phyloP scores from a whole-genome alignment of 2,888 invertebrate genomes.

The Melanchra persicariae region DNA sequence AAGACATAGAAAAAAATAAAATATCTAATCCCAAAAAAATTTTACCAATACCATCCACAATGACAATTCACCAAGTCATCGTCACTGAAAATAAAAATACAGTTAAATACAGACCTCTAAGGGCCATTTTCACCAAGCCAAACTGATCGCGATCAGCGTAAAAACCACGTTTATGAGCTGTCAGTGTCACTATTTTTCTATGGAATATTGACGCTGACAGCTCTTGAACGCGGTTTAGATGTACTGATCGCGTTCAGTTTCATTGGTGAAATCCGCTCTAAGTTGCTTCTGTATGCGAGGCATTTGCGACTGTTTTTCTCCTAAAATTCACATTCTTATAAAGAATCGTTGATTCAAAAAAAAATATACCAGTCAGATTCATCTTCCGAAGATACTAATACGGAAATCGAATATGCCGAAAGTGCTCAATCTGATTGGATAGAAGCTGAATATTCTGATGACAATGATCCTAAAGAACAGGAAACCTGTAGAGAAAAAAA shows the following conservation, averaged over 20 bases:
- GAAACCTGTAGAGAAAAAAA: not conserved
- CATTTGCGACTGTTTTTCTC: constrained; percentile 26
- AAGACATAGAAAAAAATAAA: constrained; percentile 20
- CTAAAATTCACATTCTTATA: constrained; percentile 23
- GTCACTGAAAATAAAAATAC: too few species aligned
- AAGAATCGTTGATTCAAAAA: too few species aligned
- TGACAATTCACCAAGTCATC: constrained; percentile 38
- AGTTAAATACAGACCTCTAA: constrained; percentile 36
- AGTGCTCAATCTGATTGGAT: constrained; percentile 33
- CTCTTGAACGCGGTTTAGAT: too few species aligned
- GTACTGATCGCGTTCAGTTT: too few species aligned
- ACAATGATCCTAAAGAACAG: constrained; percentile 15
- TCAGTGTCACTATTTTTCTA: too few species aligned
- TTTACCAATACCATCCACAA: constrained; percentile 24
- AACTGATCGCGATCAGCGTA: too few species aligned
- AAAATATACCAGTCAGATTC: too few species aligned
- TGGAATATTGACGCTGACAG: too few species aligned
- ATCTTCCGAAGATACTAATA: too few species aligned
- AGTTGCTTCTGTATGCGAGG: constrained; percentile 39
- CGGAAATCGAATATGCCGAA: constrained; percentile 35
- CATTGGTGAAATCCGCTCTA: too few species aligned
- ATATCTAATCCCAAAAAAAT: constrained; percentile 17
- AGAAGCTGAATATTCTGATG: constrained; percentile 28
- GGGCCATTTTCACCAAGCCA: too few species aligned
- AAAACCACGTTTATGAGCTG: too few species aligned